Conservation (phyloP, 2,888 invertebrate genomes). For the Lasius platythorax region DNA sequence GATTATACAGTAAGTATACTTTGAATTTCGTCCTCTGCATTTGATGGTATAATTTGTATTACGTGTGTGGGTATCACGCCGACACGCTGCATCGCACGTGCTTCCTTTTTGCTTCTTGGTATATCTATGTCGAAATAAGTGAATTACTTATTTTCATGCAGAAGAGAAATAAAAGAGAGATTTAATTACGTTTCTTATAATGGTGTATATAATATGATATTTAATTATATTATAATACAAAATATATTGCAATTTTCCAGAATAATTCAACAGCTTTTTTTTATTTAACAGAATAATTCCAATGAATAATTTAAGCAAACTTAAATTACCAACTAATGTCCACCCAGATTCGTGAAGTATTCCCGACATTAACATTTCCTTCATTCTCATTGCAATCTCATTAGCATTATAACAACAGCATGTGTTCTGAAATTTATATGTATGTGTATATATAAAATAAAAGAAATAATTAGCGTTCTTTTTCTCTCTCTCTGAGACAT, state of each 20-base stretch:
- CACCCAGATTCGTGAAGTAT: constrained; percentile 82
- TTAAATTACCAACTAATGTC: constrained; percentile 82
- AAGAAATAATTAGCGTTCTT: neutral
- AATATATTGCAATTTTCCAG: neutral
- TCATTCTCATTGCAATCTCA: constrained; percentile 80
- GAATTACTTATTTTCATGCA: neutral
- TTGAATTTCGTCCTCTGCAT: neutral
- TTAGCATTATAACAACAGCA: constrained; percentile 67
- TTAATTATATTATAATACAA: constrained; percentile 3
- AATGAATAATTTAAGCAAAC: neutral
- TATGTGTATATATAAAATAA: neutral
- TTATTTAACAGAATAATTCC: neutral
- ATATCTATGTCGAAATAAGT: constrained; percentile 63
- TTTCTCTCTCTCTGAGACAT: neutral
- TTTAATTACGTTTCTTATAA: neutral
- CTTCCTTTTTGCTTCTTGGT: constrained; percentile 86
- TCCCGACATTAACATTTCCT: constrained; percentile 80
- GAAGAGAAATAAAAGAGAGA: neutral
- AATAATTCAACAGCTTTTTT: neutral
- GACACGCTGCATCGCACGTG: constrained; percentile 84
- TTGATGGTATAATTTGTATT: constrained; percentile 85
- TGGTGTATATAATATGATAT: neutral
- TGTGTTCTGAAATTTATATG: constrained; percentile 53
- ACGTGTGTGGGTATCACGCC: constrained; percentile 87
- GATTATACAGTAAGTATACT: constrained; percentile 4